These are phyloP conservation scores for Leptinotarsa tumamoca DNA, from an alignment of 2,888 invertebrate genomes.

Conservation along the genomic window DNA sequence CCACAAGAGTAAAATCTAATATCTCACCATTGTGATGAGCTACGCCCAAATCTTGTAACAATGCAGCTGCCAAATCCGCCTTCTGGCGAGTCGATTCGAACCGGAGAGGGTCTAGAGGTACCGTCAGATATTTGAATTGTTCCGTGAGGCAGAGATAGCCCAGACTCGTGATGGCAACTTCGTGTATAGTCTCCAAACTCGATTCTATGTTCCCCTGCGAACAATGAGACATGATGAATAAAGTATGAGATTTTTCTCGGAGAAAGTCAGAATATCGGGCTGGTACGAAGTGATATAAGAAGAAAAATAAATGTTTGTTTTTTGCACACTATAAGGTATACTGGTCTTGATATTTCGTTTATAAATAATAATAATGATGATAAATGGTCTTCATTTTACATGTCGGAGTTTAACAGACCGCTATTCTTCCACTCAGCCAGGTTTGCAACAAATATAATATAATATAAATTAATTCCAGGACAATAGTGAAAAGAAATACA, in stretches of 20 bases:
- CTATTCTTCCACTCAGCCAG: too few species aligned
- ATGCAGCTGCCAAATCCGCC: constrained; percentile 81
- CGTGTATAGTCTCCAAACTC: constrained; percentile 78
- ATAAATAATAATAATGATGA: too few species aligned
- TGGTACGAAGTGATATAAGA: too few species aligned
- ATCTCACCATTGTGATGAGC: constrained; percentile 72
- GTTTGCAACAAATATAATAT: too few species aligned
- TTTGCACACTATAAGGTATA: too few species aligned
- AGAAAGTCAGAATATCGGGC: neutral
- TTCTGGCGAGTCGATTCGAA: constrained; percentile 84
- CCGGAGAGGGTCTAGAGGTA: constrained; percentile 77
- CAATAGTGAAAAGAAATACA: too few species aligned
- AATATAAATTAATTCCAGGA: too few species aligned
- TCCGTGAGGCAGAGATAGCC: constrained; percentile 80
- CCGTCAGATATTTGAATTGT: constrained; percentile 76
- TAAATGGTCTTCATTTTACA: too few species aligned
- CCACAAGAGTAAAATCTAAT: constrained; percentile 5
- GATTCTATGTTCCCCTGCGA: constrained; percentile 62
- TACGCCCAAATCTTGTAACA: constrained; percentile 80
- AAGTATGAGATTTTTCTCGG: neutral
- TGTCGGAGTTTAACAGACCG: too few species aligned
- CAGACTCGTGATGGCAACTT: constrained; percentile 78
- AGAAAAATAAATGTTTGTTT: too few species aligned
- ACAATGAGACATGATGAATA: constrained; percentile 30
- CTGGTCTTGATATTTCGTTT: too few species aligned